These are phyloP conservation scores for Spea hammondii DNA, from an alignment of 2,797 vertebrate species.

Conservation along the genomic window DNA sequence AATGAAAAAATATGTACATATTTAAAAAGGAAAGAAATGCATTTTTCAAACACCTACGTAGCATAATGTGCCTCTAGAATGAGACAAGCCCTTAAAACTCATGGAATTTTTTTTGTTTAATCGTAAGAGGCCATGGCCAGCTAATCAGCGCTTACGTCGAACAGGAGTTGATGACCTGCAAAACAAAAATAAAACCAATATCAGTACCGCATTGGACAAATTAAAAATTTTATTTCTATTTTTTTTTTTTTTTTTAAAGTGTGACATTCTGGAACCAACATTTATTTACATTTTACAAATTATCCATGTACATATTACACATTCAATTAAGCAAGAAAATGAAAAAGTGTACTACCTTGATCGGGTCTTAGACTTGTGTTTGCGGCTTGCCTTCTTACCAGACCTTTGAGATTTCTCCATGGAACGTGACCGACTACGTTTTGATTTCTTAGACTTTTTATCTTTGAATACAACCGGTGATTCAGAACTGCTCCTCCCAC, in stretches of 20 bases:
- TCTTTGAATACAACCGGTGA: conserved; percentile 93
- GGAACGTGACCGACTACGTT: conserved; percentile 96
- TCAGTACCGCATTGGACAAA: conserved; percentile 13
- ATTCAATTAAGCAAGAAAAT: conserved; percentile 74
- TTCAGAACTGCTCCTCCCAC: conserved; percentile 85
- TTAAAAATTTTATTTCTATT: neutral
- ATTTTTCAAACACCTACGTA: conserved; percentile 86
- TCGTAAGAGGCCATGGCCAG: conserved; percentile 78
- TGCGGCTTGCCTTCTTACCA: conserved; percentile 99
- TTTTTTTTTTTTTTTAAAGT: neutral
- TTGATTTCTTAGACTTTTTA: conserved; percentile 97
- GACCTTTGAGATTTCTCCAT: conserved; percentile 99
- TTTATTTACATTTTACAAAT: neutral
- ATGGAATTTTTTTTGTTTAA: conserved; percentile 90
- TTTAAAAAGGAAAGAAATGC: conserved; percentile 57
- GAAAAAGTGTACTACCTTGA: conserved; percentile 99
- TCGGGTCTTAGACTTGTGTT: conserved; percentile 99
- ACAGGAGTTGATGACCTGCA: conserved; percentile 90
- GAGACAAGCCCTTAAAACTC: conserved; percentile 99
- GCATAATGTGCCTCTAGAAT: conserved; percentile 98
- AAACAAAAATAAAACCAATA: conserved; percentile 72
- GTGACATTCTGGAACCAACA: neutral
- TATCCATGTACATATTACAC: conserved; percentile 56
- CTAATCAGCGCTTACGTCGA: conserved; percentile 89
- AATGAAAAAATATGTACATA: conserved; percentile 94